Evolutionary conservation across 2,888 invertebrate species (phyloP), one percentile per base, ranked within the genome.

Genomic region (Melinaea marsaeus): DNA sequence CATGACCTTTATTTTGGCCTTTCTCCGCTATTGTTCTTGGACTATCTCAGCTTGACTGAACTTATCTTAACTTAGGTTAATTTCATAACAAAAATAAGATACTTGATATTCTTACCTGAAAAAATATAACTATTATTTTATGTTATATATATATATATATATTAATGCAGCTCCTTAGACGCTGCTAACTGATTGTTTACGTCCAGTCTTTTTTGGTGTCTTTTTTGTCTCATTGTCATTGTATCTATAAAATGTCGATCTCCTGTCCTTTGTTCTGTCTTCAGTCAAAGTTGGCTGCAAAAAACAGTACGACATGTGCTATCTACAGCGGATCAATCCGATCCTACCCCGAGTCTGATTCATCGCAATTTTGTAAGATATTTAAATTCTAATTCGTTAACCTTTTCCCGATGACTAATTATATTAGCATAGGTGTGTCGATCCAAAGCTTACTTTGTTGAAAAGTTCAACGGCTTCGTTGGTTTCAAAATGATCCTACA

Each of bases 1-100:
- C 72, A 80, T 88, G 86, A 88, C 88, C 86, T 88, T 85, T 82
- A 84, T 84, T 84, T 83, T 76, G 82, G 81, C 83, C 85, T 84
- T 80, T 78, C 74, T 74, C 70, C 74, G 72, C 81, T 76, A 84
- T 86, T 88, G 86, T 86, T 88, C 82, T 78, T 72, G 71, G 67
- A 66, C 69, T 62, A 61, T 58, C 22, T 32, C 48, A 54, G 61
- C 46, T 70, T 69, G 71, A 71, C 71, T 75, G 75, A 74, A 76
- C 79, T 78, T 81, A 82, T 84, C 84, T 84, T 84, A 81, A 74
- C 76, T 78, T 78, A 75, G 68, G 69, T 72, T 71, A 73, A 78
- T 79, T 55, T 55, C 60, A 79, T 32, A 7, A 51, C 22, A 7
- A 32, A n/a, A 2, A 32, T 51, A 32, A 51, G 9, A 51, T 32